Evolutionary conservation across 2,797 vertebrate species (phyloP).

Genomic region (Lates japonicus): DNA sequence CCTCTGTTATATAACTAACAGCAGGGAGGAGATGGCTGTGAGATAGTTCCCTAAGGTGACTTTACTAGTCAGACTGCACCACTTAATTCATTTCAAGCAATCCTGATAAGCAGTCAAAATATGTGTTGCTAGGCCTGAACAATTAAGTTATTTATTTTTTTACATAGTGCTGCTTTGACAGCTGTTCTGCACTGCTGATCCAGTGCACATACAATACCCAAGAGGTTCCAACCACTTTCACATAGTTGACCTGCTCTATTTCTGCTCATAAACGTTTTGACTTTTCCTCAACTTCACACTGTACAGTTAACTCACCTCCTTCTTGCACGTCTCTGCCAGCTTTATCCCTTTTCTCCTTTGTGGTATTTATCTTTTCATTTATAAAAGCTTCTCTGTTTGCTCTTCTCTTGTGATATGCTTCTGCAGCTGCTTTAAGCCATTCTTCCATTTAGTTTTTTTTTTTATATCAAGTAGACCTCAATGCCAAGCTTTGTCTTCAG

Average conservation of each 20-base stretch:
- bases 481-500: conserved; percentile 38
- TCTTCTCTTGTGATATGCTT: conserved; percentile 58
- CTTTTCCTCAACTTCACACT: conserved; percentile 10
- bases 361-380: conserved; percentile 36
- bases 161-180: conserved; percentile 45
- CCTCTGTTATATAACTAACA: conserved; percentile 64
- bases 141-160: not conserved
- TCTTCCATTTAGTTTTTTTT: conserved; percentile 6
- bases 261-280: conserved; percentile 16
- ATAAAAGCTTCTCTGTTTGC: conserved; percentile 62
- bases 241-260: conserved; percentile 35
- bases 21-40: conserved; percentile 53
- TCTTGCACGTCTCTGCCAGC: conserved; percentile 29
- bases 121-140: conserved; percentile 23
- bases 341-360: conserved; percentile 15
- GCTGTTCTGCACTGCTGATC: conserved; percentile 46
- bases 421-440: conserved; percentile 23
- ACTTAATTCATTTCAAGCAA: conserved; percentile 18
- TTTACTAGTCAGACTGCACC: conserved; percentile 10
- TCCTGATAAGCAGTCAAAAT: conserved; percentile 7
- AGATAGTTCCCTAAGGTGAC: conserved; percentile 20
- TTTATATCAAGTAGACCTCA: conserved; percentile 31
- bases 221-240: conserved; percentile 37
- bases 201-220: conserved; percentile 7
- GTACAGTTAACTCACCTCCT: conserved; percentile 16